Evolutionary conservation across 2,797 vertebrate species (phyloP), one percentile per base, ranked within the genome.

Genomic region (Monodelphis domestica): DNA sequence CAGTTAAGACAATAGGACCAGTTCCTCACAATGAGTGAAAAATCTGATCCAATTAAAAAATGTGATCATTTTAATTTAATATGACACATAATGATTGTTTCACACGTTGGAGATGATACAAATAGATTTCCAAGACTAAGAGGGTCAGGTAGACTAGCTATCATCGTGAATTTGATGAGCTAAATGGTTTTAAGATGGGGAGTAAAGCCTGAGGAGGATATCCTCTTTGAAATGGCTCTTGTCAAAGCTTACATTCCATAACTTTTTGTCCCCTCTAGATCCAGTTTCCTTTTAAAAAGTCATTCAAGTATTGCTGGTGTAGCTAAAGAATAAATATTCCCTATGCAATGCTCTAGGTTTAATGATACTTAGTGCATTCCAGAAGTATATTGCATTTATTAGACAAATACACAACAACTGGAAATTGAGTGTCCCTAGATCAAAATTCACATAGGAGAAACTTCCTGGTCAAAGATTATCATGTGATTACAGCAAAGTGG

Each of bases 401-500:
- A 57, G 91, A 50, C 30, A 94, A 95, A 89, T 90, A 91, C 54
- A 38, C 51, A 63, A 33, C 93, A 53, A 51, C 5, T 90, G 6
- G 7, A n/a, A 84, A 87, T 54, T 30, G 0, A 54, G 70, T 45
- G 89, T 30, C 1, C 2, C 93, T 78, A 52, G 54, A 30, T 95
- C 53, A 95, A 94, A 30, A 7, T 54, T 88, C 91, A 53, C 45
- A 1, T 78, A 90, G 53, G 92, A 57, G 7, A 92, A 90, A 12
- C 15, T 91, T 30, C 45, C 3, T 56, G 30, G 93, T 53, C 12
- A 90, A 88, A 30, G 51, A 29, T 53, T 88, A 53, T 53, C 30
- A 88, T n/a, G 17, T 51, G 30, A 45, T 6, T 88, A 52, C 87
- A 88, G 87, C 45, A 87, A 59, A 89, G 12, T 57, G 7, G n/a